Evolutionary conservation across 92 coral and sea anemone species (phyloP).

Genomic region (Virgularia gustaviana): DNA sequence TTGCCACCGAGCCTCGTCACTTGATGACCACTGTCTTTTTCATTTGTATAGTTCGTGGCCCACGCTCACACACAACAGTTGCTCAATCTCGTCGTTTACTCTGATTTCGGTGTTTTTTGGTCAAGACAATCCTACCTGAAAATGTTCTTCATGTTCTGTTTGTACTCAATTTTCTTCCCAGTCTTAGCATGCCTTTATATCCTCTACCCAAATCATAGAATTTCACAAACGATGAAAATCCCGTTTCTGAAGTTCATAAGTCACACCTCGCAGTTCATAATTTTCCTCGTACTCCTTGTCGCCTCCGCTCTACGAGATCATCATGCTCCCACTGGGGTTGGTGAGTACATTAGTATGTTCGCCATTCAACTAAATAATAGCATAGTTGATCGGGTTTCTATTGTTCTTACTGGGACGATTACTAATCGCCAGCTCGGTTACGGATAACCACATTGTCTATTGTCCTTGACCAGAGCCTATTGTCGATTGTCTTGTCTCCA

Average conservation of each 20-base stretch:
- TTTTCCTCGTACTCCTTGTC: background rate
- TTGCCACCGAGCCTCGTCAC: too few species aligned
- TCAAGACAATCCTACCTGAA: background rate
- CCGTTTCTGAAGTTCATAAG: background rate
- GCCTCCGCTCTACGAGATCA: too few species aligned
- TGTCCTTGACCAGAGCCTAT: too few species aligned
- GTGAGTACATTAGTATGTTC: too few species aligned
- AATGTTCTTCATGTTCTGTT: background rate
- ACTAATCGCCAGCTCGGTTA: too few species aligned
- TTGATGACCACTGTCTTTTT: too few species aligned
- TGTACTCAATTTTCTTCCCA: background rate
- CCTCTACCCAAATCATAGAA: background rate
- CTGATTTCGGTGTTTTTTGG: background rate
- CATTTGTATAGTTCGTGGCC: background rate
- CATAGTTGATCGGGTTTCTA: too few species aligned
- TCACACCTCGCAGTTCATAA: background rate
- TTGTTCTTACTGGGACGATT: too few species aligned
- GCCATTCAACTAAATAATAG: too few species aligned
- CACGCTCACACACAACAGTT: background rate
- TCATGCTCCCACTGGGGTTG: too few species aligned
- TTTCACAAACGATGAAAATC: background rate
- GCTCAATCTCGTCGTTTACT: background rate
- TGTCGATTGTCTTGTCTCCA: too few species aligned
- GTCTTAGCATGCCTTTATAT: background rate
- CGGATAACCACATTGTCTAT: too few species aligned